Evolutionary conservation across 2,888 invertebrate genomes (phyloP), one percentile per base, ranked within the genome.

Genomic region (Steromphala cineraria): DNA sequence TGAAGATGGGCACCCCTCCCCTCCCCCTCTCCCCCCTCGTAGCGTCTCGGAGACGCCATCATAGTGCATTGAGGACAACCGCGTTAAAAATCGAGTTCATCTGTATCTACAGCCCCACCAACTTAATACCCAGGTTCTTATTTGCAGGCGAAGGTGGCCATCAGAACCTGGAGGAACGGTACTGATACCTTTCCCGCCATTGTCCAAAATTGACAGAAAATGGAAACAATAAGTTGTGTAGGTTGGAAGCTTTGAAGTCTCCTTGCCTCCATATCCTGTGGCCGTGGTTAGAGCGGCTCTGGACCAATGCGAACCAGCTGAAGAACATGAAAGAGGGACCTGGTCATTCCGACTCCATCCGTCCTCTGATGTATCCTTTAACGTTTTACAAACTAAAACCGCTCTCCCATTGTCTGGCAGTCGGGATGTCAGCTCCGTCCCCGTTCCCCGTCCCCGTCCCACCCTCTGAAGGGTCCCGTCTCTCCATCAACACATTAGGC

Each of bases 131-230:
- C 31, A 71, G 36, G 10, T 36, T 10, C 36, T 40, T 17, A 36
- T 4, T 36, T 7, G 36, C 36, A 36, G 31, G 40, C 17, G 19
- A 36, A 36, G 19, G 15, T 36, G 71, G 28, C 40, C 71, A 31
- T 71, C 71, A 24, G 71, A 19, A 71, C 15, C 0, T 19, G 40
- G 31, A 19, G 19, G 36, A 17, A 15, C 71, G 28, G 71, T 71
- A 71, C 31, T 31, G 71, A 71, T 71, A 36, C 71, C 71, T 71
- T 71, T 71, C 71, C 31, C 71, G 71, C 71, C 71, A 71, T 71
- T 71, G 71, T 71, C 62, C 62, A 78, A 76, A 78, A 78, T 78
- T 78, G 78, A 62, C 67, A 52, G 36, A 46, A 78, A 78, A 56
- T 67, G 67, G 78, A 78, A 78, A 78, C 78, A 78, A 78, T 78